A percentile compares a stretch with the other conserved stretches of the same genome.
phyloP scores from a whole-genome alignment of 2,888 invertebrate genomes.

The Orthonychiurus folsomi region DNA sequence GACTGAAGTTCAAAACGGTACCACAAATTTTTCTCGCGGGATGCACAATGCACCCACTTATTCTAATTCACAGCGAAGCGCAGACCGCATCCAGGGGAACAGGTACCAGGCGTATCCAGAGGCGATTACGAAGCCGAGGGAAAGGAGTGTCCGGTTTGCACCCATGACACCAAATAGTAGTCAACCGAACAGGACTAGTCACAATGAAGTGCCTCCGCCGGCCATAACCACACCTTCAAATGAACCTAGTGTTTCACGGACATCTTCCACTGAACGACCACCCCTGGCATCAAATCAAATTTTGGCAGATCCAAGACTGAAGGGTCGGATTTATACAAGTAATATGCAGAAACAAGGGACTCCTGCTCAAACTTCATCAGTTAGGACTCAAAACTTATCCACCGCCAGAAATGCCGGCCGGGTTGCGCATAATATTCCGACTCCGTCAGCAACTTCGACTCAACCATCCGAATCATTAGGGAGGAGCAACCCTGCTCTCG shows the following conservation, averaged over 20 bases:
- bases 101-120: too few relatives aligned
- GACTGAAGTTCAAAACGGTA: too few relatives aligned
- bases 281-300: slow-evolving; percentile 23
- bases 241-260: not conserved
- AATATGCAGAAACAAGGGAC: not conserved
- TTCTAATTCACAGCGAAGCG: too few relatives aligned
- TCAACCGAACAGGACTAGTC: not conserved
- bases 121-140: too few relatives aligned
- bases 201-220: not conserved
- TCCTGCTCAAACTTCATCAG: not conserved
- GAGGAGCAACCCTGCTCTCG: not conserved
- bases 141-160: too few relatives aligned
- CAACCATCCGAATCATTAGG: not conserved
- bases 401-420: not conserved
- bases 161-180: too few relatives aligned
- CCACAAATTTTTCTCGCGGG: too few relatives aligned
- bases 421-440: not conserved
- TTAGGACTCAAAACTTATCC: too few relatives aligned
- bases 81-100: too few relatives aligned
- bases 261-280: not conserved
- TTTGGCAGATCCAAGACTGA: slow-evolving; percentile 13
- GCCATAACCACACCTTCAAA: too few relatives aligned
- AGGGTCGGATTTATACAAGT: too few relatives aligned
- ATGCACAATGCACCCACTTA: too few relatives aligned
- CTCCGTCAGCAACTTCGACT: not conserved